Evolutionary conservation across 2,797 vertebrate genomes (phyloP).

Genomic region (Pampus argenteus): DNA sequence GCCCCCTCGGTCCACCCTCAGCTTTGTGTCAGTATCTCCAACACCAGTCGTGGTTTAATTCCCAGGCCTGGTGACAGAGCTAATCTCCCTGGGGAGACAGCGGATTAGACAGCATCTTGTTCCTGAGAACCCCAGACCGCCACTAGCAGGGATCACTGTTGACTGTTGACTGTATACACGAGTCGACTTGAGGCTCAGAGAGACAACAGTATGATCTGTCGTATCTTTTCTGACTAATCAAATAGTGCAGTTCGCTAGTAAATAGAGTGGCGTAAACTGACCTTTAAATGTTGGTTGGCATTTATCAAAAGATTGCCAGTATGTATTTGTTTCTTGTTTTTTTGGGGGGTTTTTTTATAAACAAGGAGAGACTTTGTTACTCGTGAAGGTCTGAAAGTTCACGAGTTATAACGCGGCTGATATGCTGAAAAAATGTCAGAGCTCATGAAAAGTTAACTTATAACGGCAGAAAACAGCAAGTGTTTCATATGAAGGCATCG

Average conservation of each 20-base stretch:
- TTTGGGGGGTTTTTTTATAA: background rate
- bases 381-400: too few relatives aligned
- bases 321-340: background rate
- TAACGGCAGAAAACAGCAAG: too few relatives aligned
- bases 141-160: slow-evolving; percentile 48
- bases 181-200: background rate
- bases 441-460: background rate
- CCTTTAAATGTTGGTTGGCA: background rate
- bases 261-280: background rate
- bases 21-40: slow-evolving; percentile 54
- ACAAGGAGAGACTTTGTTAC: background rate
- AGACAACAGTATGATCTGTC: slow-evolving; percentile 6
- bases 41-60: slow-evolving; percentile 63
- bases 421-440: background rate
- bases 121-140: slow-evolving; percentile 43
- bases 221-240: background rate
- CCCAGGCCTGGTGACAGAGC: slow-evolving; percentile 61
- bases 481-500: too few relatives aligned
- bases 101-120: slow-evolving; percentile 69
- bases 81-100: slow-evolving; percentile 77
- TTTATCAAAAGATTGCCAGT: background rate
- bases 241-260: background rate
- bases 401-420: too few relatives aligned
- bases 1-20: background rate
- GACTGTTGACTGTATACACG: slow-evolving; percentile 33